Base-by-base conservation (phyloP, 2,888 invertebrate genomes). In the Anthoptus insignis region DNA sequence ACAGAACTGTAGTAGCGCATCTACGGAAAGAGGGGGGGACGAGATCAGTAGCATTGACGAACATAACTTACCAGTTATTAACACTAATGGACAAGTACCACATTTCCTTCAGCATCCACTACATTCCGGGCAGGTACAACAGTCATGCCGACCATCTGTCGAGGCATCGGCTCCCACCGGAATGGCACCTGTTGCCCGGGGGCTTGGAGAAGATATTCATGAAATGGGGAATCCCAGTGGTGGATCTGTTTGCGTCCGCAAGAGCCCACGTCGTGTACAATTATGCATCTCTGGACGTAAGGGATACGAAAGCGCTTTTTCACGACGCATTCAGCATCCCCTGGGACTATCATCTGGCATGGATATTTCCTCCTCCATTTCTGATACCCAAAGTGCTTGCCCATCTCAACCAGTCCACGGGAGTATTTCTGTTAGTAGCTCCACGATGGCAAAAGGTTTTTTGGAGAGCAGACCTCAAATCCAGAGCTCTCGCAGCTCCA, bases 21-120 rank as follows among this genome's bases (percentile, higher is more conserved):
- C 64, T 76, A 4, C 59, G 71, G 4, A 77, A 79, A 50, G 78
- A 81, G 58, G 80, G 80, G 8, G 78, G 79, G 0, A 78, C 75
- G 0, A 74, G 72, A 58, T 78, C 78, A 0, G 0, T 21, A 37
- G 11, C 63, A 0, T 54, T 77, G 0, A 64, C 72, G 59, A 32
- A 73, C 1, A 14, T 76, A 29, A 72, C 75, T 1, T 29, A 64
- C 8, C 21, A 67, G 13, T 65, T 75, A 22, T 66, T 71, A 3
- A 21, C 54, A 1, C 0, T 72, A 5, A n/a, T 72, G 14, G 73
- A 73, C 53, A 14, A 39, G 8, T 16, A 69, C 42, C 64, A 69
- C 9, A 72, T 73, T n/a, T 57, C 69, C 37, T 29, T 73, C 7
- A 66, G 5, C 4, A 27, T 69, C 9, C 58, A 67, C 22, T 56